Evolutionary conservation across 2,888 invertebrate species (phyloP).

Genomic region (Opisthograptis luteolata): DNA sequence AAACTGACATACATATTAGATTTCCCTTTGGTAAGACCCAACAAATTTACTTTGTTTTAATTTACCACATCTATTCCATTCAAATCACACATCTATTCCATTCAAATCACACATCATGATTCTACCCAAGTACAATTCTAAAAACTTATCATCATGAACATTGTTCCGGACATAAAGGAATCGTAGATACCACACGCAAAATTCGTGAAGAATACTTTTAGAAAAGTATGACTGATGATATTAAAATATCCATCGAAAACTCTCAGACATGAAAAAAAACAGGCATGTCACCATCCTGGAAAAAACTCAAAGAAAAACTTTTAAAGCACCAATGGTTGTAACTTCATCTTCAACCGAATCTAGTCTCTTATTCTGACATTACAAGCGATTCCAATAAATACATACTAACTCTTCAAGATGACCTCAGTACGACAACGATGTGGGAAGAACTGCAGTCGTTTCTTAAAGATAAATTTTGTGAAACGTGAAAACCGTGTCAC

Average conservation of each 20-base stretch:
- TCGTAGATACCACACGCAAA: conserved; percentile 45
- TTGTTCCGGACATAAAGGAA: conserved; percentile 45
- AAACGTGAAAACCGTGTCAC: no score
- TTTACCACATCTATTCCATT: no score
- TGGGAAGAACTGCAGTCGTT: no score
- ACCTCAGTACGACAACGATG: no score
- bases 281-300: no score
- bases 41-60: no score
- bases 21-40: conserved; percentile 42
- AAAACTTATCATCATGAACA: conserved; percentile 45
- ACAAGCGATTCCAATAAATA: conserved; percentile 44
- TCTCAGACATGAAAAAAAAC: conserved; percentile 42
- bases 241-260: conserved; percentile 42
- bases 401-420: conserved; percentile 47
- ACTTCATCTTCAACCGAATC: conserved; percentile 47
- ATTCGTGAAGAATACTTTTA: conserved; percentile 45
- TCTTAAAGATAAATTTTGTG: no score
- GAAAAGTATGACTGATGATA: conserved; percentile 47
- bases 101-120: no score
- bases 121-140: no score
- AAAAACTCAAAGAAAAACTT: conserved; percentile 45
- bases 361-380: conserved; percentile 48
- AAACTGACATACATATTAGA: conserved; percentile 39
- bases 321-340: conserved; percentile 50
- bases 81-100: no score